Evolutionary conservation across 1,140 invertebrate species (phyloP), one percentile per base, ranked within the genome.

Genomic region (Caerostris extrusa): DNA sequence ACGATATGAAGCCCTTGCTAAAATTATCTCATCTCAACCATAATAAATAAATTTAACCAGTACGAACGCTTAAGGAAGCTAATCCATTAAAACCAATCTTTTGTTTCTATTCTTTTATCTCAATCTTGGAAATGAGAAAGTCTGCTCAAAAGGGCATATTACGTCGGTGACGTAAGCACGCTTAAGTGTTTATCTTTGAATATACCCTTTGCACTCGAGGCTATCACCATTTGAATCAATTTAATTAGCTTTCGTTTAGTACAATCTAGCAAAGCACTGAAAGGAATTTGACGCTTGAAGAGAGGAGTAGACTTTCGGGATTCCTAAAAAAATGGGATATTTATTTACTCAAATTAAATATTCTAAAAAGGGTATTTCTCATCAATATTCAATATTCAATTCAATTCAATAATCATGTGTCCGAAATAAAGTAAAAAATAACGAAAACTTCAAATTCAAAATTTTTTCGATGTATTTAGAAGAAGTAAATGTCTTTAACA

Each of bases 21-120:
- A 77, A 77, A 14, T 14, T 77, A 53, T 50, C 10, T 2, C 17
- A n/a, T 12, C 12, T 12, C 71, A 50, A 53, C 50, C 5, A 50
- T 77, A 77, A 50, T 77, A 12, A 77, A 53, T 77, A 77, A 77
- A 53, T 34, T 5, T 53, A 77, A 12, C 5, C 50, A 50, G 5
- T 77, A 50, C 50, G 57, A 85, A 55, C 50, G 6, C 8, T 85
- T 57, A 85, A 19, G 50, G 50, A 10, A 19, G 17, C 34, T 34
- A 34, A 34, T 85, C 56, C 82, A 85, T 85, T 85, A 85, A 85
- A 85, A 85, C 19, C 82, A 53, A n/a, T 58, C 2, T 58, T n/a
- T 85, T 56, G 8, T 85, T 85, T n/a, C 19, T 12, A 85, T 57
- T 3, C 57, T 85, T 17, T 85, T 14, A 85, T 10, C 14, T 34